Evolutionary conservation across 2,888 invertebrate species (phyloP), one percentile per base, ranked within the genome.

Genomic region (Leptopterna dolabrata): DNA sequence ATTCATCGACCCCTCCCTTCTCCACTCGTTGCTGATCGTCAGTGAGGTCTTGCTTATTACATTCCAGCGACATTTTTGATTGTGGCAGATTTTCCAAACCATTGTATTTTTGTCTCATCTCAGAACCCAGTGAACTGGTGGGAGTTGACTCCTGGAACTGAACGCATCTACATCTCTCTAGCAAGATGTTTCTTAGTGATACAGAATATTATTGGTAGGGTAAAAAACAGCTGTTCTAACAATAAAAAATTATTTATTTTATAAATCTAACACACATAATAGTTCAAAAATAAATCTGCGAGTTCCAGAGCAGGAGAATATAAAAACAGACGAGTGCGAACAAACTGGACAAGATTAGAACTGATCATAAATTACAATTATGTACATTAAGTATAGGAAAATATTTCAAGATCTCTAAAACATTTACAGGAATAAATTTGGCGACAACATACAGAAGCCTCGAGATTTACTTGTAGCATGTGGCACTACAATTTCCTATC

Each of bases 231-330:
- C 36, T 2, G 36, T 81, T 70, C 43, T 71, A 85, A 85, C 85
- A 85, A 85, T 85, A 85, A 85, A 85, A 71, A 85, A 85, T 71
- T 85, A 85, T 85, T 85, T 85, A 85, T 85, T 85, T 85, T 85
- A 73, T 85, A 73, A 73, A 85, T 85, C 71, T 71, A 85, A 85
- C 85, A 85, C 73, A 85, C 85, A 85, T 85, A 47, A 73, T 71
- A 63, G 83, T 83, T 83, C 7, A 85, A 84, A 85, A 85, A 85
- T 85, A 85, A 85, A 71, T 85, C 45, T 47, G 73, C 85, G 73
- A 43, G 85, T 85, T 85, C 55, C 73, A 73, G 47, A 85, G 71
- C 85, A 41, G 85, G 73, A 73, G 43, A 73, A 76, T 45, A 73
- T 45, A 16, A 85, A 73, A 83, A 43, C 45, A 73, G 47, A 73